These are phyloP conservation scores for Thecophora atra DNA, from an alignment of 2,888 invertebrate species.

Conservation along the genomic window DNA sequence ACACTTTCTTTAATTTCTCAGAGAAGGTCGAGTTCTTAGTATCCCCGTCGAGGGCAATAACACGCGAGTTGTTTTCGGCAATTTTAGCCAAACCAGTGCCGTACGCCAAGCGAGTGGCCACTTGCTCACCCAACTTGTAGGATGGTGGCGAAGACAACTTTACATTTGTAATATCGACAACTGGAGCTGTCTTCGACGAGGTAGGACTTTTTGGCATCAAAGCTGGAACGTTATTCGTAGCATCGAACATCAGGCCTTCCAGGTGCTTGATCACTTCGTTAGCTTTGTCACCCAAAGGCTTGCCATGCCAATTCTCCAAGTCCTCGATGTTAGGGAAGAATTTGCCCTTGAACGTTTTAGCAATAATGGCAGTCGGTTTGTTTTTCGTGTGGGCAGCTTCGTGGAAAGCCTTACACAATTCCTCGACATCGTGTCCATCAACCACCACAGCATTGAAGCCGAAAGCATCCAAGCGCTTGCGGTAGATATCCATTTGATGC, in stretches of 20 bases:
- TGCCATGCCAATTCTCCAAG: constrained; percentile 97
- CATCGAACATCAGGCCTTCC: constrained; percentile 66
- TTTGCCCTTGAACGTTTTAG: constrained; percentile 96
- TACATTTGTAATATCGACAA: constrained; percentile 77
- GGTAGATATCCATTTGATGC: constrained; percentile 86
- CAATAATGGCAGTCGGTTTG: constrained; percentile 91
- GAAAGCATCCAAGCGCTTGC: constrained; percentile 86
- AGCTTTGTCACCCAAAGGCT: constrained; percentile 87
- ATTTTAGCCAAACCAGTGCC: constrained; percentile 94
- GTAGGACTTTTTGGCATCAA: constrained; percentile 76
- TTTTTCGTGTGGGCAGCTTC: constrained; percentile 78
- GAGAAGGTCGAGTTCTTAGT: constrained; percentile 99
- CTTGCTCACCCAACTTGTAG: constrained; percentile 80
- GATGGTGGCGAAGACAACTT: constrained; percentile 81
- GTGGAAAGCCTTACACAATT: constrained; percentile 88
- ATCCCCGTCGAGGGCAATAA: constrained; percentile 96
- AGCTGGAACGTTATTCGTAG: constrained; percentile 46
- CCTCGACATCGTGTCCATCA: constrained; percentile 96
- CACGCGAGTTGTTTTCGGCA: constrained; percentile 76
- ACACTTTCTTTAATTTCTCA: constrained; percentile 84
- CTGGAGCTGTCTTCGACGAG: constrained; percentile 75
- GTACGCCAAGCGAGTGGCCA: constrained; percentile 94
- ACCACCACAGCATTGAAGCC: constrained; percentile 91
- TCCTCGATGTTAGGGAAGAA: constrained; percentile 92
- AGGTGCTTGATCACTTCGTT: constrained; percentile 76